These are phyloP conservation scores for Lissonota sp. DNA, from an alignment of 2,888 invertebrate genomes.

Conservation along the genomic window DNA sequence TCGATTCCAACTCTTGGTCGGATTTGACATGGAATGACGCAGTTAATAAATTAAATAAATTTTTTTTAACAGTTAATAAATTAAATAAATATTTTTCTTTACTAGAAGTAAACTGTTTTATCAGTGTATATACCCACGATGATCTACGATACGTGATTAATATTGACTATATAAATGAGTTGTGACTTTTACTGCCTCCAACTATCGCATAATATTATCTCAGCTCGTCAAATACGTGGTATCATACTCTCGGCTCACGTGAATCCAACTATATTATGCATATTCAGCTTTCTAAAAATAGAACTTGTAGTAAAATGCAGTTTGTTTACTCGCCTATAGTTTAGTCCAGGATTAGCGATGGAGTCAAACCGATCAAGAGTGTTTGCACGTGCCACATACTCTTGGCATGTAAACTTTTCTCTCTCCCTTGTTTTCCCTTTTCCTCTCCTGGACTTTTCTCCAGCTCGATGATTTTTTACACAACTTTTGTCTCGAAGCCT, in stretches of 20 bases:
- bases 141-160: constrained; percentile 3
- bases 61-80: no score
- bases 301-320: constrained; percentile 41
- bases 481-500: no score
- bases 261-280: constrained; percentile 29
- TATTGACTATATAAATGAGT: constrained; percentile 27
- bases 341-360: constrained; percentile 9
- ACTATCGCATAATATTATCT: neutral
- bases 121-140: neutral
- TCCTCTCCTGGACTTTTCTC: no score
- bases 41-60: no score
- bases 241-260: neutral
- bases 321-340: constrained; percentile 56
- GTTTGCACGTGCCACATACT: constrained; percentile 50
- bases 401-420: neutral
- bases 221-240: neutral
- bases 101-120: no score
- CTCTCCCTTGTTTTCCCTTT: neutral
- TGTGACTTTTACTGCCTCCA: constrained; percentile 14
- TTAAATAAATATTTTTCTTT: no score
- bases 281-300: constrained; percentile 45
- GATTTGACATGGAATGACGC: no score
- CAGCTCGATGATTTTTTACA: no score
- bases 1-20: no score
- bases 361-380: constrained; percentile 30